A percentile compares a stretch with the other conserved stretches of the same genome.
These are phyloP conservation scores for Hyles vespertilio DNA, from an alignment of 1,140 invertebrate species.

Conservation along the genomic window DNA sequence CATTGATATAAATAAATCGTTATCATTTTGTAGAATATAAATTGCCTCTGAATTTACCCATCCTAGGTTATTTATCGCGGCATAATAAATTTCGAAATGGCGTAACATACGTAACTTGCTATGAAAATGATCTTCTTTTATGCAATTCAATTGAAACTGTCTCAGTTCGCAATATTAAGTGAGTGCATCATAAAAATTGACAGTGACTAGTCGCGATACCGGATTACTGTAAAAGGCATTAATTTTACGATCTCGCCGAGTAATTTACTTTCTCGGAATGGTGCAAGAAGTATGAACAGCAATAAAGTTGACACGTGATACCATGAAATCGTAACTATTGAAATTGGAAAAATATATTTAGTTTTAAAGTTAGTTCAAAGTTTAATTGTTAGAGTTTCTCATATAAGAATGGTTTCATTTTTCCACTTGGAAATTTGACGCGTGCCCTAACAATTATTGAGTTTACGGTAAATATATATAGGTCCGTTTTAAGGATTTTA, in stretches of 20 bases:
- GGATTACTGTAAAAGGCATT: conserved; percentile 58
- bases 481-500: too few species aligned
- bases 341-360: too few species aligned
- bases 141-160: not conserved
- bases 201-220: conserved; percentile 51
- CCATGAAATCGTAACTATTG: conserved; percentile 1
- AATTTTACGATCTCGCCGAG: conserved; percentile 59
- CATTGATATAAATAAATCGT: too few species aligned
- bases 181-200: conserved; percentile 64
- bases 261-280: conserved; percentile 68
- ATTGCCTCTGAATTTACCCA: conserved; percentile 12
- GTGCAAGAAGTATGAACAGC: conserved; percentile 55
- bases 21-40: too few species aligned
- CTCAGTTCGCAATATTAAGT: conserved; percentile 35
- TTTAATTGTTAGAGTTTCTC: too few species aligned
- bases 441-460: too few species aligned
- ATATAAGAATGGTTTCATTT: too few species aligned
- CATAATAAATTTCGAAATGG: conserved; percentile 1
- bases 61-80: conserved; percentile 8
- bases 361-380: too few species aligned
- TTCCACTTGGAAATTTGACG: too few species aligned
- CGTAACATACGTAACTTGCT: too few species aligned
- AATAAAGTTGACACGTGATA: conserved; percentile 42
- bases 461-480: too few species aligned
- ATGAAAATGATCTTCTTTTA: not conserved